phyloP scores from a whole-genome alignment of 2,113 vertebrate species.

The Rana temporaria region DNA sequence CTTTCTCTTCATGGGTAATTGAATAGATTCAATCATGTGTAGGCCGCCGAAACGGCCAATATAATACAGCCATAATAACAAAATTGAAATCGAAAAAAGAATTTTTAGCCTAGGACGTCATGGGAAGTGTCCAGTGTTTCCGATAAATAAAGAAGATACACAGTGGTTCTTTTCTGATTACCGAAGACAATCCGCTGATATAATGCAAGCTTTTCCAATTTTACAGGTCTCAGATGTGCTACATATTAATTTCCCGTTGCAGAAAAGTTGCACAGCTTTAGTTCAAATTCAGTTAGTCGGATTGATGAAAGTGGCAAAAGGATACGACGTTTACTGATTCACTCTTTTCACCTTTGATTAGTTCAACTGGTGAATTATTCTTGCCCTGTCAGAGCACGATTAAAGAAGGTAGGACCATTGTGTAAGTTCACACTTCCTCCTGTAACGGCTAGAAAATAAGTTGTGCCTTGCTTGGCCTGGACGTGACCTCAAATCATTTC shows the following conservation, averaged over 20 bases:
- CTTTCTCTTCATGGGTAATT: conserved; percentile 81
- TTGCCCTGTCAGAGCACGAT: conserved; percentile 88
- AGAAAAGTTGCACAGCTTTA: conserved; percentile 87
- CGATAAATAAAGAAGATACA: conserved; percentile 77
- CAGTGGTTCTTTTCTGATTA: conserved; percentile 90
- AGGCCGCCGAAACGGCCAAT: conserved; percentile 86
- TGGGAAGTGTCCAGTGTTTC: conserved; percentile 72
- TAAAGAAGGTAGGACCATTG: conserved; percentile 72
- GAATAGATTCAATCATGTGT: conserved; percentile 96
- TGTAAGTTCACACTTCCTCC: conserved; percentile 71
- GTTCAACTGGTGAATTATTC: conserved; percentile 85
- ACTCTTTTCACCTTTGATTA: conserved; percentile 99
- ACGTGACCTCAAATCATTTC: conserved; percentile 70
- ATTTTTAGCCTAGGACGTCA: conserved; percentile 66
- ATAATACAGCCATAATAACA: conserved; percentile 87
- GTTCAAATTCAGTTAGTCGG: conserved; percentile 97
- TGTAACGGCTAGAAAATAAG: conserved; percentile 67
- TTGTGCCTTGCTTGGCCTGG: conserved; percentile 68
- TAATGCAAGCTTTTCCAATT: conserved; percentile 84
- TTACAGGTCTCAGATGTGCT: conserved; percentile 90
- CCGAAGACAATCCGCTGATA: conserved; percentile 80
- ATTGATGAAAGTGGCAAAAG: conserved; percentile 99
- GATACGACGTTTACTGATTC: conserved; percentile 97
- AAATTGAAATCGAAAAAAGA: conserved; percentile 82
- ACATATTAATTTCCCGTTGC: conserved; percentile 97